These are phyloP conservation scores for Chiloscyllium punctatum DNA, from an alignment of 2,797 vertebrate species.

Conservation along the genomic window DNA sequence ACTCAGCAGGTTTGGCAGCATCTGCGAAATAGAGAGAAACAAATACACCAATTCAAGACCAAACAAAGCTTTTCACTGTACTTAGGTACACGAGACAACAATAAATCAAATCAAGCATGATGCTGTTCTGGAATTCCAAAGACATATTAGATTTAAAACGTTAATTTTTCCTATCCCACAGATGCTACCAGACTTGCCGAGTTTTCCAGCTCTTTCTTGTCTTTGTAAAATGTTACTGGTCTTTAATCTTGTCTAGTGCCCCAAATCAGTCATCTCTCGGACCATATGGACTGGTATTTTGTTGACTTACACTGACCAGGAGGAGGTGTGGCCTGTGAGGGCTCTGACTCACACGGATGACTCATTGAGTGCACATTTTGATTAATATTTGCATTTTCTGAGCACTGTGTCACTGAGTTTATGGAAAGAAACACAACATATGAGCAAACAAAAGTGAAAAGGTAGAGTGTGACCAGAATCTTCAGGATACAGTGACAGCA, in stretches of 20 bases:
- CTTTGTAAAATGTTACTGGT: neutral
- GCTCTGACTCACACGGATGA: constrained; percentile 52
- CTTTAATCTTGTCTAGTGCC: neutral
- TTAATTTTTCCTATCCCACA: no score
- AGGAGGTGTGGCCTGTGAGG: constrained; percentile 52
- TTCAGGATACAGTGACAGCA: constrained; percentile 60
- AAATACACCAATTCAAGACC: no score
- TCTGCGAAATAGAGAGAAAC: no score
- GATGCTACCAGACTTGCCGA: no score
- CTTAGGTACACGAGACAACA: no score
- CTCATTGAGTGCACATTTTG: constrained; percentile 49
- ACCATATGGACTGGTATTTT: constrained; percentile 32
- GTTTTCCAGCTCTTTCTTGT: no score
- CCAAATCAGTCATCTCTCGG: neutral
- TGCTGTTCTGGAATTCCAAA: no score
- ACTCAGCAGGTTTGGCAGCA: no score
- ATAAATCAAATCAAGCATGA: no score
- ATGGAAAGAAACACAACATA: constrained; percentile 62
- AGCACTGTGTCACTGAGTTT: constrained; percentile 55
- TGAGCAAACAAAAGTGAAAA: constrained; percentile 64
- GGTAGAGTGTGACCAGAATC: constrained; percentile 58
- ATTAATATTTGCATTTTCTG: constrained; percentile 46
- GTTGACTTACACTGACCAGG: constrained; percentile 59
- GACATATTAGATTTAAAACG: no score
- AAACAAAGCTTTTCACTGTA: no score